Evolutionary conservation across 2,888 invertebrate genomes (phyloP).

Genomic region (Trichogramma dendrolimi): DNA sequence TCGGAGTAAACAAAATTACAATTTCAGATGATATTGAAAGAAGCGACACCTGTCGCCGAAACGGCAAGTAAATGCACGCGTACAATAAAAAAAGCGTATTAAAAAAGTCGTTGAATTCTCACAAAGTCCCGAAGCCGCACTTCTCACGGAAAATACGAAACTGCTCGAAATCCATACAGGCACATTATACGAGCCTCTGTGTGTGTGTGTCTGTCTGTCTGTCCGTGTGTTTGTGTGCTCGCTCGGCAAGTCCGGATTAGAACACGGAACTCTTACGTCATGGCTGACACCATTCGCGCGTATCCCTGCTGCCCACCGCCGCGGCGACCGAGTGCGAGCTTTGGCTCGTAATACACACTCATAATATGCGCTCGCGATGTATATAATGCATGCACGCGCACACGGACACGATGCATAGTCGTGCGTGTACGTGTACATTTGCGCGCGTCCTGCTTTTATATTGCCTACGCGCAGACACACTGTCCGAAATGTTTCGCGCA

Average conservation of each 20-base stretch:
- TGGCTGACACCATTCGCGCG: slow-evolving; percentile 11
- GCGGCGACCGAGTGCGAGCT: too few relatives aligned
- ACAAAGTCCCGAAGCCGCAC: neutral
- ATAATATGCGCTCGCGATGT: neutral
- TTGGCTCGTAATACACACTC: too few relatives aligned
- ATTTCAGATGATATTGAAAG: too few relatives aligned
- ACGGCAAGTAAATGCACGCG: too few relatives aligned
- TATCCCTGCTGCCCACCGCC: neutral
- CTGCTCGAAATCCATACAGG: slow-evolving; percentile 7
- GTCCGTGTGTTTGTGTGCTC: neutral
- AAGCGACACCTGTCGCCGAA: too few relatives aligned
- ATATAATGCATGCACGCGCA: neutral
- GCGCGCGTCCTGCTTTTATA: neutral
- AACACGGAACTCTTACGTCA: slow-evolving; percentile 46
- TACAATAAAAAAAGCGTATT: too few relatives aligned
- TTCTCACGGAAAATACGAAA: neutral
- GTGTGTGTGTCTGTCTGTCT: neutral
- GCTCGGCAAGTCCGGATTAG: slow-evolving; percentile 20
- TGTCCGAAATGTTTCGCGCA: too few relatives aligned
- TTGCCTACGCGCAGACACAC: neutral
- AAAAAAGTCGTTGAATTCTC: too few relatives aligned
- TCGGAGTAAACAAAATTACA: too few relatives aligned
- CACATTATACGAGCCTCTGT: neutral
- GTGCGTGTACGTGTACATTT: neutral
- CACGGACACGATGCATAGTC: neutral